These are phyloP conservation scores for Heterohyrax brucei DNA, from an alignment of 2,797 vertebrate genomes.

Conservation along the genomic window DNA sequence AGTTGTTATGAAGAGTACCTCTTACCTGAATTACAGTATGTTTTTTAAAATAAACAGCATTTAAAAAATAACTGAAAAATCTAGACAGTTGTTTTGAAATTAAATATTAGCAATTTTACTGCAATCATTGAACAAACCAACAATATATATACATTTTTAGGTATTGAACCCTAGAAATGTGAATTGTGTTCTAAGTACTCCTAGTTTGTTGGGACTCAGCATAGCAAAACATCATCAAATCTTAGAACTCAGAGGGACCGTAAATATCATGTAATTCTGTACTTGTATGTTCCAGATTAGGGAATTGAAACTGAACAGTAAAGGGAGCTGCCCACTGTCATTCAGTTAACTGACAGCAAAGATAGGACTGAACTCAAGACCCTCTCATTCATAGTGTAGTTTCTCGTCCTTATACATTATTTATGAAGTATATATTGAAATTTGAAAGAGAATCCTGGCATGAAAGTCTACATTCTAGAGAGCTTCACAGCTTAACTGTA, in stretches of 20 bases:
- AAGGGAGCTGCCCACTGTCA: neutral
- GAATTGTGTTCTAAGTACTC: neutral
- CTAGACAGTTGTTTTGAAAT: slow-evolving; percentile 21
- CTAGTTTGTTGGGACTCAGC: neutral
- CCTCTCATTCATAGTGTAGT: neutral
- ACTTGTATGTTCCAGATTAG: neutral
- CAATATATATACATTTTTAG: neutral
- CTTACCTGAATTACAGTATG: neutral
- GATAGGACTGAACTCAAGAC: neutral
- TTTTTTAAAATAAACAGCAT: neutral
- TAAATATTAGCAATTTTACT: slow-evolving; percentile 16
- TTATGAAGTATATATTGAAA: neutral
- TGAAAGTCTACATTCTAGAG: neutral
- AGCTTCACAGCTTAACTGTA: neutral
- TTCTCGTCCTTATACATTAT: neutral
- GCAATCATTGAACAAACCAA: neutral
- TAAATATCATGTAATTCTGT: neutral
- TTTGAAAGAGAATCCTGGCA: neutral
- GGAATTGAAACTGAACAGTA: neutral
- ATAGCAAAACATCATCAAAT: neutral
- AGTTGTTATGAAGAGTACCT: neutral
- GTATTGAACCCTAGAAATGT: neutral
- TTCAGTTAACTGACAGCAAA: neutral
- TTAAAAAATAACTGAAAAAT: neutral
- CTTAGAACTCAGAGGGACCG: neutral